A percentile compares a stretch with the other conserved stretches of the same genome.
Conservation (phyloP, 1,140 invertebrate species). For the Epicauta chinensis region DNA sequence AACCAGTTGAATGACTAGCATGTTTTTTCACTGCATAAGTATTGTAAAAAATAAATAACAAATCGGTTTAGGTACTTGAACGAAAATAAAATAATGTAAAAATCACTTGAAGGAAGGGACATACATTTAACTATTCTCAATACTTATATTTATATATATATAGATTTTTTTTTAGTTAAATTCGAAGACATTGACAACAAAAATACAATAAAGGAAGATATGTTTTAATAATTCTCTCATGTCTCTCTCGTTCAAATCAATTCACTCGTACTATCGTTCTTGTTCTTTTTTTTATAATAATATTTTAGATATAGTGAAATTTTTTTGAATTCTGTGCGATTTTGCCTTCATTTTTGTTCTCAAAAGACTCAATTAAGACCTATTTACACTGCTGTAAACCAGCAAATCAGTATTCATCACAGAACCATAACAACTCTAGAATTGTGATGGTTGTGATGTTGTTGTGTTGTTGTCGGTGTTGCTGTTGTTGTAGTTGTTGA, state of each 20-base stretch:
- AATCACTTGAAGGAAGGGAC: neutral
- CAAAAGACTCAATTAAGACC: slow-evolving; percentile 1
- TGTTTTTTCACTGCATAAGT: slow-evolving; percentile 26
- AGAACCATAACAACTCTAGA: slow-evolving; percentile 43
- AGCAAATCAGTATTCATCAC: slow-evolving; percentile 37
- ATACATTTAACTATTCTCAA: neutral
- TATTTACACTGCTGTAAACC: slow-evolving; percentile 34
- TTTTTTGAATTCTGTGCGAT: slow-evolving; percentile 22
- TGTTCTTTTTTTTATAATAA: neutral
- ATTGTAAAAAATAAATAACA: slow-evolving; percentile 30
- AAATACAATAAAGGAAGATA: slow-evolving; percentile 36
- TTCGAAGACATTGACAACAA: slow-evolving; percentile 36
- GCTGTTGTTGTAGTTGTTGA: slow-evolving; percentile 28
- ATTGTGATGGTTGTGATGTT: slow-evolving; percentile 41
- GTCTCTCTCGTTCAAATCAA: neutral
- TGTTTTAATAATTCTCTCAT: slow-evolving; percentile 24
- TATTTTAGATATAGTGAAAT: slow-evolving; percentile 3
- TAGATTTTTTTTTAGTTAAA: neutral
- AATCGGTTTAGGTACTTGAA: slow-evolving; percentile 18
- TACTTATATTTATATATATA: neutral
- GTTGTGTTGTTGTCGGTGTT: slow-evolving; percentile 34
- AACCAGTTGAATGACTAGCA: slow-evolving; percentile 40
- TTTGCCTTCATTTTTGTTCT: neutral
- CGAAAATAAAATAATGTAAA: neutral
- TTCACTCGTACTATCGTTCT: neutral